phyloP scores from a whole-genome alignment of 1,140 invertebrate species.

The Arion vulgaris region DNA sequence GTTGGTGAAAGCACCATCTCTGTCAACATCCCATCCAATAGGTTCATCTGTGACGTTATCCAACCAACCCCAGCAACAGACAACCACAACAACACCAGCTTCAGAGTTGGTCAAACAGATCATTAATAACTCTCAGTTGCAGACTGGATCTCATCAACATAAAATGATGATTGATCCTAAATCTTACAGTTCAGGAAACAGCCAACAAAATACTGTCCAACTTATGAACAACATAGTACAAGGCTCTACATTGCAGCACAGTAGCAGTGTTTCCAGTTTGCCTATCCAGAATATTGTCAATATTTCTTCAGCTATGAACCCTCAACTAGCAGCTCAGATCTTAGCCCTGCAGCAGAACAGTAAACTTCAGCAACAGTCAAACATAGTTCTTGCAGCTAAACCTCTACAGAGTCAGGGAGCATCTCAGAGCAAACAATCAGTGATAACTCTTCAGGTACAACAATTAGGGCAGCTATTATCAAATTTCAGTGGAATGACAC shows the following conservation, averaged over 20 bases:
- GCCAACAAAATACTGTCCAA: neutral
- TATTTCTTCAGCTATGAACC: neutral
- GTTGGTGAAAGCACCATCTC: constrained; percentile 5
- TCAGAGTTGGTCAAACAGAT: constrained; percentile 36
- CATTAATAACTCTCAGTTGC: constrained; percentile 13
- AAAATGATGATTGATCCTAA: neutral
- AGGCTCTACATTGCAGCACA: neutral
- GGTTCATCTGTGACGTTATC: neutral
- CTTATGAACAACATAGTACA: constrained; percentile 2
- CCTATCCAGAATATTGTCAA: neutral
- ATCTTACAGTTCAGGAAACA: neutral
- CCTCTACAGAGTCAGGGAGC: neutral
- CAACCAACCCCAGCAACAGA: neutral
- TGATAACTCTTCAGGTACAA: constrained; percentile 21
- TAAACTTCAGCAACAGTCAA: constrained; percentile 9
- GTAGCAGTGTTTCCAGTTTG: neutral
- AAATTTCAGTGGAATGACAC: neutral
- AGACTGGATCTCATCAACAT: neutral
- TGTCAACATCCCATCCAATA: neutral
- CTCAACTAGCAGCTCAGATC: constrained; percentile 24
- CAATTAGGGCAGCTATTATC: constrained; percentile 18
- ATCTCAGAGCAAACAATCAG: neutral
- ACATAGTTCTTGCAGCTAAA: constrained; percentile 24
- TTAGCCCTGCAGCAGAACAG: constrained; percentile 22
- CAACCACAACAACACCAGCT: constrained; percentile 16